Base-by-base conservation (phyloP, 2,113 vertebrate genomes). In the Pan paniscus region DNA sequence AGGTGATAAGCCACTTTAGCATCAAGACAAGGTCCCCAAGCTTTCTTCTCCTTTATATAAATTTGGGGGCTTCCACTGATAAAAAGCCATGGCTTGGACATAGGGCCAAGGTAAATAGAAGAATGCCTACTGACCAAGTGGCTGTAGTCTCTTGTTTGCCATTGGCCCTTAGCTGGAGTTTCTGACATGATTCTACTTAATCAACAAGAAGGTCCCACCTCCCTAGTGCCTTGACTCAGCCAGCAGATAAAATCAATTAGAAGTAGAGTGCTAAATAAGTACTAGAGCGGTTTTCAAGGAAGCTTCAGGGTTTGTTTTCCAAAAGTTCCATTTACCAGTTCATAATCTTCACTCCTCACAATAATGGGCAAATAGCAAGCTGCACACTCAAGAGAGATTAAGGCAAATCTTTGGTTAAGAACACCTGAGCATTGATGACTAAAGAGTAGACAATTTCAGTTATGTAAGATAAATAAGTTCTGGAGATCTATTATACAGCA, bases 341-440 rank as follows among this genome's bases (percentile, higher is more conserved):
- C 83, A 30, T 12, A 94, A 86, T 8, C 2, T 25, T 86, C 79
- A 46, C 25, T 79, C 46, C 40, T 68, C 48, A 70, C 22, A 79
- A 76, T 68, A 68, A 68, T 13, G 67, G 25, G 67, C 64, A 94
- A 78, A 94, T 38, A 90, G 61, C 52, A 95, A 64, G 18, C 23
- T 25, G 35, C 2, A 8, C 50, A 70, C 94, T 86, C 68, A 18
- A 61, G 79, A 89, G 73, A 92, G 93, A 90, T 43, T n/a, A 50
- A 91, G 55, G 25, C 73, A 86, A 81, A 96, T 86, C 83, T 96
- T 55, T 92, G n/a, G 30, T 48, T 73, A 72, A 92, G 50, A 90
- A 75, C 32, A 68, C 55, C n/a, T 93, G 83, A 46, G 40, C 13
- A 48, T 0, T 50, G 32, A 22, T 40, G 38, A 48, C 35, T 25